Evolutionary conservation across 2,888 invertebrate genomes (phyloP), one percentile per base, ranked within the genome.

Genomic region (Tiphia femorata): DNA sequence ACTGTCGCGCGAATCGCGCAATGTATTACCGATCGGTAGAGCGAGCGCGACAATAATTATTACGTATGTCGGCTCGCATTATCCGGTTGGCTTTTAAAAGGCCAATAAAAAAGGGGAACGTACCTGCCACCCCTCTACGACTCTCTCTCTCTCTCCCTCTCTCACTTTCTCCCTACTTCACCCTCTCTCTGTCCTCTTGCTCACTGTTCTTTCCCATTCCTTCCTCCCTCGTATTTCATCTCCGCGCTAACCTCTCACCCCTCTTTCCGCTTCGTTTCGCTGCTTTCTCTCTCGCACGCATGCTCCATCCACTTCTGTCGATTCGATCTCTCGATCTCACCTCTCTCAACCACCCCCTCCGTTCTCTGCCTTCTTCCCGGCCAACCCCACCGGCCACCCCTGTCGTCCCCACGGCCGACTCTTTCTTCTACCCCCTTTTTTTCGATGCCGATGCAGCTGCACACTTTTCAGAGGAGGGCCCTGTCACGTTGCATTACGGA

Each of bases 401-500:
- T 53, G 37, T 49, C 46, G 51, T 47, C 44, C n/a, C 38, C 2
- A 3, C 54, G 50, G 51, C 47, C 41, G 57, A 23, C 60, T 54
- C 51, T 57, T 60, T 56, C 58, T 55, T 58, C 53, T 68, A 47
- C 52, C 46, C 48, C 49, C 42, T 37, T 62, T 62, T 57, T 59
- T 61, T 51, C 51, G 58, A 58, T 62, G 56, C 58, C 65, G 59
- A 71, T 67, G 67, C 71, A 70, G 70, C 70, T 66, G 69, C 72
- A 60, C 72, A 58, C 71, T 67, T 71, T 72, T 70, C 62, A 62
- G 65, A 62, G 67, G 63, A 70, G 72, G 58, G 64, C 64, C 67
- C 73, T 74, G 81, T 82, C 83, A 81, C 70, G 73, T 81, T 80
- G 79, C 80, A 81, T 82, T 83, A 82, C 82, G 70, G 72, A 79